Percentiles rank a stretch among this genome's conserved stretches.
Conservation (phyloP, 2,797 vertebrate species). For the Enteromius unitaeniatus region DNA sequence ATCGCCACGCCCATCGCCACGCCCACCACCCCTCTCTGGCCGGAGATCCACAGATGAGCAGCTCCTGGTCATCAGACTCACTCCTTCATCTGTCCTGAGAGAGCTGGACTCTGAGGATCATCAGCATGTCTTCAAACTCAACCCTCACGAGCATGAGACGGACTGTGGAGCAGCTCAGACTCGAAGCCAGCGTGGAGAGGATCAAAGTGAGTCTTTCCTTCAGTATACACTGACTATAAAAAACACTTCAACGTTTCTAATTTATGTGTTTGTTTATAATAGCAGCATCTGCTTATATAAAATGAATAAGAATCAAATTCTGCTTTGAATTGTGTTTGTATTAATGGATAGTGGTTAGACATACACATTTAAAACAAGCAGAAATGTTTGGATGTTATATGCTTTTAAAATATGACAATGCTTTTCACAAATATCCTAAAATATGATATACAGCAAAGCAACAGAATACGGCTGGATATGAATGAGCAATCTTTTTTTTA, state of each 20-base stretch:
- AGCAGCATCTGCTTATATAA: neutral
- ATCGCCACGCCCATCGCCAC: neutral
- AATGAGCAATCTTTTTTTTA: neutral
- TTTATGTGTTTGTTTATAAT: neutral
- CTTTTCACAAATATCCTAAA: neutral
- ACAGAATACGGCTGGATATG: neutral
- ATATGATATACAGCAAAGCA: neutral
- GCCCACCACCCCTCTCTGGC: neutral
- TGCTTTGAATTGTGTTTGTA: neutral
- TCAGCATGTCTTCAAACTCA: constrained; percentile 85
- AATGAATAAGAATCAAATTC: neutral
- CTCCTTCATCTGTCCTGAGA: neutral
- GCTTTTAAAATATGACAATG: neutral
- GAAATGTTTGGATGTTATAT: neutral
- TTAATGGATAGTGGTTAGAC: neutral
- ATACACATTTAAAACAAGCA: neutral
- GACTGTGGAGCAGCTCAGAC: constrained; percentile 88
- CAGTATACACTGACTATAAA: neutral
- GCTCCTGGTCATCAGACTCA: neutral
- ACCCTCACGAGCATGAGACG: constrained; percentile 85
- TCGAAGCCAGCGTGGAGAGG: constrained; percentile 89
- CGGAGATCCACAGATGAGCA: neutral
- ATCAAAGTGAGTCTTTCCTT: constrained; percentile 83
- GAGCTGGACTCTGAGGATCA: neutral
- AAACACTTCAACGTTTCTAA: neutral